Percentiles rank a stretch among this genome's conserved stretches.
Evolutionary conservation across 2,797 vertebrate species (phyloP).

Genomic region (Prunella strophiata): DNA sequence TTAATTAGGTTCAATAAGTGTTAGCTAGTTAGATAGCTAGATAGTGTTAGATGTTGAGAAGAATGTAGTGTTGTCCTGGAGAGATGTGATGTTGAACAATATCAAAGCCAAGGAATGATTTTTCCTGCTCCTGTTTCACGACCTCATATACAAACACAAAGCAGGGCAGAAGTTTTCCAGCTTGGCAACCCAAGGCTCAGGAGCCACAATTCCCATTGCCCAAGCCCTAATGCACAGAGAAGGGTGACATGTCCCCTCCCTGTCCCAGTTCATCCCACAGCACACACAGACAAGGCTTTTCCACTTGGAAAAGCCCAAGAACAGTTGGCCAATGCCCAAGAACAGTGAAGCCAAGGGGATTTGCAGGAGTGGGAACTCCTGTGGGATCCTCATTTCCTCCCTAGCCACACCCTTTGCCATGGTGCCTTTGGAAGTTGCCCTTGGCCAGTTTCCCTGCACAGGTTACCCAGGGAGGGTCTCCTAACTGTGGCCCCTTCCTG

Average conservation of each 20-base stretch:
- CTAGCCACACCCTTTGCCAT: no score
- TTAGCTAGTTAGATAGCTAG: no score
- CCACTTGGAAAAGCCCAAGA: no score
- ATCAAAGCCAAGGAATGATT: neutral
- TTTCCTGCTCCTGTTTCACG: neutral
- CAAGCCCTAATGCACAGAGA: rapidly evolving
- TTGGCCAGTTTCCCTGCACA: neutral
- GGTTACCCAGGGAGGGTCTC: neutral
- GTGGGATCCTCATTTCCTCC: no score
- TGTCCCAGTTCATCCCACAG: neutral
- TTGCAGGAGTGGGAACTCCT: rapidly evolving
- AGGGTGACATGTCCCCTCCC: rapidly evolving
- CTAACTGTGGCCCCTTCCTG: neutral
- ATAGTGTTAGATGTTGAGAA: neutral
- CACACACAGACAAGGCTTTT: rapidly evolving
- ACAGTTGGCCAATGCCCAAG: neutral
- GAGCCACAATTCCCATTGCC: neutral
- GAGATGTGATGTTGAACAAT: neutral
- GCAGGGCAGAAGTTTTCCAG: neutral
- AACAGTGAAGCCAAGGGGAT: neutral
- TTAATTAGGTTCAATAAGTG: no score
- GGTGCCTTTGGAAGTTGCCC: neutral
- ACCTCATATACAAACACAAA: neutral
- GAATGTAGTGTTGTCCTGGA: neutral
- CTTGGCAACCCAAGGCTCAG: neutral